Conservation (phyloP, 2,113 vertebrate genomes). For the Anolis carolinensis region DNA sequence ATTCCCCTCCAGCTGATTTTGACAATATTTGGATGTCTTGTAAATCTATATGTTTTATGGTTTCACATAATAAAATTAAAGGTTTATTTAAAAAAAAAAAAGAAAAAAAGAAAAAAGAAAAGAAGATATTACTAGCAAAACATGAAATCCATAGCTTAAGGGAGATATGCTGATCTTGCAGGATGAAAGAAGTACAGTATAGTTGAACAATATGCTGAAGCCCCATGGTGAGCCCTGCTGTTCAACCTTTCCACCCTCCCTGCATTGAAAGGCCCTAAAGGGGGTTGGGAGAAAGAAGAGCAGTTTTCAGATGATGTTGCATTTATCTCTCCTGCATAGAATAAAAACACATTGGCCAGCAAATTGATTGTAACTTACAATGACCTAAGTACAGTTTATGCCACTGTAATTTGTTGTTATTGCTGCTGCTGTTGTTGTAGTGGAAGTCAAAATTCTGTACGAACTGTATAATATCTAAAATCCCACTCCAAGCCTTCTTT, state of each 20-base stretch:
- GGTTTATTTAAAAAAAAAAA: too few species aligned
- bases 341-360: too few species aligned
- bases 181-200: background rate
- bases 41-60: background rate
- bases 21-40: too few species aligned
- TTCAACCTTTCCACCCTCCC: background rate
- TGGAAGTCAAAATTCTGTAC: too few species aligned
- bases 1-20: too few species aligned
- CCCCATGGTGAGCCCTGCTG: background rate
- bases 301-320: background rate
- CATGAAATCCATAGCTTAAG: background rate
- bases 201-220: background rate
- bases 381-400: too few species aligned
- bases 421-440: too few species aligned
- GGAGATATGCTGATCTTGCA: background rate
- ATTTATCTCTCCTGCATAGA: background rate
- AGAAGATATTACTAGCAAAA: background rate
- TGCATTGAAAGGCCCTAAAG: background rate
- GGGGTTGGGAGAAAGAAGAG: background rate
- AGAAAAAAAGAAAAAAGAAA: too few species aligned
- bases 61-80: background rate
- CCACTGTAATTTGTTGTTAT: too few species aligned
- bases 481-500: too few species aligned
- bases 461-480: too few species aligned
- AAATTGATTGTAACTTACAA: too few species aligned